Evolutionary conservation across 2,797 vertebrate species (phyloP).

Genomic region (Phylloscopus collybita): DNA sequence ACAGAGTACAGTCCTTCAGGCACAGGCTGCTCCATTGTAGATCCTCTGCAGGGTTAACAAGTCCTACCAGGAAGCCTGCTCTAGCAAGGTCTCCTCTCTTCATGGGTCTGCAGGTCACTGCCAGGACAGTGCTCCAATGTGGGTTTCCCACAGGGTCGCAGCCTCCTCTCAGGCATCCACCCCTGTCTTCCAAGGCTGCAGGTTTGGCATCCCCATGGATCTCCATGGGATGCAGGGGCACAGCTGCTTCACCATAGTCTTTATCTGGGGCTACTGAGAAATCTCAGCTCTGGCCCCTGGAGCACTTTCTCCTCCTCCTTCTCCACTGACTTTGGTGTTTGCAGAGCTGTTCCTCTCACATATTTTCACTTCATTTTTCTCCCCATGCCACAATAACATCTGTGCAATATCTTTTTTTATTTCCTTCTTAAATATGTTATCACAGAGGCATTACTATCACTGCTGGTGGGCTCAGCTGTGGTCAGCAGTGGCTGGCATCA

Average conservation of each 20-base stretch:
- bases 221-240: background rate
- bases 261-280: background rate
- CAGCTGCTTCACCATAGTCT: background rate
- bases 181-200: background rate
- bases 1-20: background rate
- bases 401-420: background rate
- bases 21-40: background rate
- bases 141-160: background rate
- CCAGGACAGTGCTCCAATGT: rapidly evolving
- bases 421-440: background rate
- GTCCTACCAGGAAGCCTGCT: background rate
- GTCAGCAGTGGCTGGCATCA: rapidly evolving
- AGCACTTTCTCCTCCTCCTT: background rate
- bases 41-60: background rate
- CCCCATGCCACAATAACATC: too few relatives aligned
- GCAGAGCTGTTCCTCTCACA: background rate
- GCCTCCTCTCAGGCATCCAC: background rate
- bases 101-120: background rate
- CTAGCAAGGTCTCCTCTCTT: background rate
- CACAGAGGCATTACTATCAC: background rate
- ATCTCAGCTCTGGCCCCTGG: background rate
- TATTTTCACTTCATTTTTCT: background rate
- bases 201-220: background rate
- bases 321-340: background rate
- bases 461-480: background rate